phyloP scores from a whole-genome alignment of 2,797 vertebrate genomes.

The Xenops minutus region DNA sequence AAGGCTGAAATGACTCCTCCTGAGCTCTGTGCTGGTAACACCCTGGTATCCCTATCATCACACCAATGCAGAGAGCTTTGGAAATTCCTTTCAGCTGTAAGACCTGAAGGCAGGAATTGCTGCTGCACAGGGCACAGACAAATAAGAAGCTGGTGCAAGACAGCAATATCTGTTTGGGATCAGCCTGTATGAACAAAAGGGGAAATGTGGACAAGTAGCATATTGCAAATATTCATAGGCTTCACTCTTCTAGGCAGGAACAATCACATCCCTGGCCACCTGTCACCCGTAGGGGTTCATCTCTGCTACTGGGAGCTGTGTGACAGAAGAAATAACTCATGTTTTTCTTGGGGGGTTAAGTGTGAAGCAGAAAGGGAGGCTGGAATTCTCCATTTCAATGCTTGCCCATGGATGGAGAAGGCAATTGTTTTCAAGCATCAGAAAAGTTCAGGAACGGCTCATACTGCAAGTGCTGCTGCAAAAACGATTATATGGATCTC shows the following conservation, averaged over 20 bases:
- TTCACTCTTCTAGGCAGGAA: background rate
- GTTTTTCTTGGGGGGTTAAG: background rate
- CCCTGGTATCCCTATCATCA: fast-evolving
- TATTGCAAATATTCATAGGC: background rate
- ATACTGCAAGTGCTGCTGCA: background rate
- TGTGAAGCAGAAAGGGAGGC: background rate
- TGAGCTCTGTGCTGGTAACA: background rate
- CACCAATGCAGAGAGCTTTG: background rate
- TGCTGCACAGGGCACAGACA: background rate
- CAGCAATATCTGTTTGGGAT: background rate
- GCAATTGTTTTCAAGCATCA: background rate
- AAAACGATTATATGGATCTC: fast-evolving
- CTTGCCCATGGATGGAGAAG: background rate
- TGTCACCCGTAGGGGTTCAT: background rate
- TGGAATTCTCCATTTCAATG: background rate
- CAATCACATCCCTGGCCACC: background rate
- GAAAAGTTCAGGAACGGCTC: background rate
- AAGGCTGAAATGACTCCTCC: background rate
- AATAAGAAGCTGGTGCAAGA: background rate
- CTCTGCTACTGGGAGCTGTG: background rate
- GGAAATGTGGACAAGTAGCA: background rate
- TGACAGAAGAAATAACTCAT: background rate
- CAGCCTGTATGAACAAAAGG: background rate
- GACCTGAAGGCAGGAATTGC: background rate
- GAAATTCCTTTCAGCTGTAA: background rate